Conservation (phyloP, 2,113 vertebrate species). For the Peromyscus californicus region DNA sequence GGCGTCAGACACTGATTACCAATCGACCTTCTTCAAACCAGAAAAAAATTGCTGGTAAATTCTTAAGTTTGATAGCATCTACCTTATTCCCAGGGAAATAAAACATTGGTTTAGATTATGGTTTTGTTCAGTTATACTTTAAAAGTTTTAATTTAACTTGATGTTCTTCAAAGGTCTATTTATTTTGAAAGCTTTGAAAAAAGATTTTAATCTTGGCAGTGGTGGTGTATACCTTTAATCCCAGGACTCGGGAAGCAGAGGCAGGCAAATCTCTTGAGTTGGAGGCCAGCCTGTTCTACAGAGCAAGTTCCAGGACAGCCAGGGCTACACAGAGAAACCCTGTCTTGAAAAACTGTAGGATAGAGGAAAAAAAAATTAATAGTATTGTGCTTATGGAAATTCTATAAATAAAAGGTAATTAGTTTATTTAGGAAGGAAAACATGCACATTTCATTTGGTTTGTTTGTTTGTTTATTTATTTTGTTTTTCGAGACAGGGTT, state of each 20-base stretch:
- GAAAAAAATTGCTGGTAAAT: neutral
- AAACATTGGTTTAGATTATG: neutral
- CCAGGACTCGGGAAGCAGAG: neutral
- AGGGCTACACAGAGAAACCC: neutral
- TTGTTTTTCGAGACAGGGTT: too few species aligned
- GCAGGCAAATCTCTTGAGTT: neutral
- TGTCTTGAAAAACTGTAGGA: neutral
- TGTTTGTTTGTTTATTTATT: too few species aligned
- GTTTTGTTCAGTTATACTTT: neutral
- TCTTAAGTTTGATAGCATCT: neutral
- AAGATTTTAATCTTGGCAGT: too few species aligned
- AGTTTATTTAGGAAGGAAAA: conserved; percentile 37
- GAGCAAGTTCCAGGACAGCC: neutral
- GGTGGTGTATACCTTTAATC: neutral
- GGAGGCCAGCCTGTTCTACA: neutral
- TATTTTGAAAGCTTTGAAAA: neutral
- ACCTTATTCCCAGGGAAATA: neutral
- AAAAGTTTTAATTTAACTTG: conserved; percentile 26
- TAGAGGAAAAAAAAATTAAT: neutral
- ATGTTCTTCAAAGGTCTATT: neutral
- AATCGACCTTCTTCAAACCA: neutral
- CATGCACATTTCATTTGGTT: too few species aligned
- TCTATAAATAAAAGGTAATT: conserved; percentile 3
- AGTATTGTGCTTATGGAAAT: neutral
- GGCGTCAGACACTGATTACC: conserved; percentile 48